Evolutionary conservation across 1,140 invertebrate species (phyloP), one percentile per base, ranked within the genome.

Genomic region (Vanessa tameamea): DNA sequence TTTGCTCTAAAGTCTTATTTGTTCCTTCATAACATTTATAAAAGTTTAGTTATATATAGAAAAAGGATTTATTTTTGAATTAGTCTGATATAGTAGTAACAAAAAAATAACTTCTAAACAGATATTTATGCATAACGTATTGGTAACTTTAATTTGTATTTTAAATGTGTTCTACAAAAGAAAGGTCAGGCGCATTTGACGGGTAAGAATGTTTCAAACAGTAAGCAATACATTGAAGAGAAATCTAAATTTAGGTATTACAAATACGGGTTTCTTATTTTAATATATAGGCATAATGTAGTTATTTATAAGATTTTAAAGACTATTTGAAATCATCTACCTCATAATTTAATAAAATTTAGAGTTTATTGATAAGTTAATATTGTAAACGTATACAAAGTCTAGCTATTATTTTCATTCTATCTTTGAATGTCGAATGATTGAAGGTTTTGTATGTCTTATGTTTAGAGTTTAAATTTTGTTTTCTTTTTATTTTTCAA

Each of bases 241-340:
- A 72, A 67, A 74, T 74, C 69, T 82, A 65, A 76, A 73, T 74
- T 81, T 73, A 86, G 81, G 84, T 88, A 87, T 86, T 88, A 83
- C 70, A 78, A 80, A 79, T 91, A 91, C 87, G 89, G 87, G 87
- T 91, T 87, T 88, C 75, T 79, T 3, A 78, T 78, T 84, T 85
- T 78, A 75, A 75, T 80, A 85, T 87, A 82, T 81, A 80, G 61
- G 68, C 78, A 72, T 88, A 82, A 75, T 84, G 73, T 88, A 89
- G 76, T 76, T 89, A 86, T 81, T 79, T 84, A 80, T 90, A 89
- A 89, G 85, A 81, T 82, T 87, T 87, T 84, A 84, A 87, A 87
- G 88, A 91, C 88, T 90, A 88, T 86, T 88, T 87, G 88, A 80
- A 92, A 91, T 86, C 89, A 91, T 87, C 90, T 92, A 92, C 90